These are phyloP conservation scores for Heliconius aoede DNA, from an alignment of 2,888 invertebrate species.

Conservation along the genomic window DNA sequence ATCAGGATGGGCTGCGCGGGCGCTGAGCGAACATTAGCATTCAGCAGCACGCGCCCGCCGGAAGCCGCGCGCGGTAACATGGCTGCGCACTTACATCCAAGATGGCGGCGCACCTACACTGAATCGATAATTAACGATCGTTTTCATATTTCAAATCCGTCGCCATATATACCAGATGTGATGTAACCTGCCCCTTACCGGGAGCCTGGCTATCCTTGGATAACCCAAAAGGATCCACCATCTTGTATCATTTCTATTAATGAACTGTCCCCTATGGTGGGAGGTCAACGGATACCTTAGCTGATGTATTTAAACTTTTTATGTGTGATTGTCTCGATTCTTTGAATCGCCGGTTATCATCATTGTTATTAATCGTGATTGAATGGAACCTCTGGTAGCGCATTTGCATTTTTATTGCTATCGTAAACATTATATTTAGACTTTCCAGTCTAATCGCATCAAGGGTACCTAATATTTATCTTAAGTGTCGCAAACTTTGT, in stretches of 20 bases:
- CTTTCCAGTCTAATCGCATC: conserved; percentile 20
- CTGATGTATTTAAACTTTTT: conserved; percentile 61
- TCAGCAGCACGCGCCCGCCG: conserved; percentile 77
- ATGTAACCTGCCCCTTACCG: conserved; percentile 73
- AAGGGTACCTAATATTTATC: conserved; percentile 11
- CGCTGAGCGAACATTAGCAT: conserved; percentile 76
- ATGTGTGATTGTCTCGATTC: conserved; percentile 66
- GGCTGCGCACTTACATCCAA: conserved; percentile 76
- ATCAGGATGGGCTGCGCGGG: conserved; percentile 32
- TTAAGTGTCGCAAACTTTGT: not conserved
- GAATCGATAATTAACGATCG: conserved; percentile 81
- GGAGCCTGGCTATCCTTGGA: conserved; percentile 68
- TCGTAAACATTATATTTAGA: conserved; percentile 25
- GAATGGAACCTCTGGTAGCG: conserved; percentile 47
- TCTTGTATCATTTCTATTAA: conserved; percentile 61
- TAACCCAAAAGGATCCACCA: conserved; percentile 62
- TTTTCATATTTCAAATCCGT: conserved; percentile 80
- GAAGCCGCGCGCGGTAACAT: conserved; percentile 78
- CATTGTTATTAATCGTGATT: conserved; percentile 51
- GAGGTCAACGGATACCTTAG: conserved; percentile 65
- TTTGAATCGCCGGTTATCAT: conserved; percentile 56
- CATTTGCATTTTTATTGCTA: conserved; percentile 49
- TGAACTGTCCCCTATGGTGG: conserved; percentile 65
- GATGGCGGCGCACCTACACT: conserved; percentile 71
- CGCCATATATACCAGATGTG: conserved; percentile 71